A percentile compares a stretch with the other conserved stretches of the same genome.
Evolutionary conservation across 2,888 invertebrate species (phyloP).

Genomic region (Timandra comae): DNA sequence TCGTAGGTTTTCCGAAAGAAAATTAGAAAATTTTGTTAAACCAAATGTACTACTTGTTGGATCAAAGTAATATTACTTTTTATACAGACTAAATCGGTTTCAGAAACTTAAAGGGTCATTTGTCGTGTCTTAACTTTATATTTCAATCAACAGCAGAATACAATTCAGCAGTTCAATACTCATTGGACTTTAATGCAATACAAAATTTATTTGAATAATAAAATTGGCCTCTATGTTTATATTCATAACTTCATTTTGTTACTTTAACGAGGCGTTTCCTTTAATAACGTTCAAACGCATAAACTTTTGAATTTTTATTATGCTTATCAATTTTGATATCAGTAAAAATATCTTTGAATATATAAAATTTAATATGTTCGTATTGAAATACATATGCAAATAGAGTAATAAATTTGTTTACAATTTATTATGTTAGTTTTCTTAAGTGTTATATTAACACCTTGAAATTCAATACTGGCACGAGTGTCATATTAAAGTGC

Average conservation of each 20-base stretch:
- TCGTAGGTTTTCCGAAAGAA: too few relatives aligned
- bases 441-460: constrained; percentile 35
- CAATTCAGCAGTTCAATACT: constrained; percentile 15
- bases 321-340: constrained; percentile 37
- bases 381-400: constrained; percentile 39
- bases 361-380: constrained; percentile 30
- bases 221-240: constrained; percentile 26
- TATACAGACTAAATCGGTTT: too few relatives aligned
- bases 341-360: constrained; percentile 30
- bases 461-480: constrained; percentile 39
- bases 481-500: constrained; percentile 19
- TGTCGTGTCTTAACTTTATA: too few relatives aligned
- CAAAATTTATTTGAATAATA: constrained; percentile 34
- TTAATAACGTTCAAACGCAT: constrained; percentile 32
- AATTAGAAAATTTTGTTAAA: too few relatives aligned
- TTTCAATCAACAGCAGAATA: too few relatives aligned
- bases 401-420: constrained; percentile 33
- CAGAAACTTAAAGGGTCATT: too few relatives aligned
- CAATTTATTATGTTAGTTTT: constrained; percentile 34
- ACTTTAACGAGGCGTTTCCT: constrained; percentile 44
- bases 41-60: too few relatives aligned
- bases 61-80: too few relatives aligned
- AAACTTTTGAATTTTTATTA: constrained; percentile 36
- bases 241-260: constrained; percentile 42
- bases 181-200: constrained; percentile 37